Conservation (phyloP, 1,140 invertebrate species). For the Drosophila subobscura region DNA sequence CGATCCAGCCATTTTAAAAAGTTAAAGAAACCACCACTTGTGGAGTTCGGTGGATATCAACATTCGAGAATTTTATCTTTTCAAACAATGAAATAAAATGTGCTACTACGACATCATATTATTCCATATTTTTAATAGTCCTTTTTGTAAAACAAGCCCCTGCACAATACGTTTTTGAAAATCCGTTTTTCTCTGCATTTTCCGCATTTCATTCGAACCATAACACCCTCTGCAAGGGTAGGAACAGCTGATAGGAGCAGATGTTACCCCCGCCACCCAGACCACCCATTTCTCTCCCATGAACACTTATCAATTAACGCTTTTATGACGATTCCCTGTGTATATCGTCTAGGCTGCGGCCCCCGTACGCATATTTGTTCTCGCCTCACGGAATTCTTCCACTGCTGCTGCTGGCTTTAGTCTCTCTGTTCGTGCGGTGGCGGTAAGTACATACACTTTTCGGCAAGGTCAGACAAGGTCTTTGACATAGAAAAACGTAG, state of each 20-base stretch:
- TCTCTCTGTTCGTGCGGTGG: conserved; percentile 32
- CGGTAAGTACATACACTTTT: conserved; percentile 28
- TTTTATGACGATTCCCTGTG: conserved; percentile 21
- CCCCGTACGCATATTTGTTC: conserved; percentile 31
- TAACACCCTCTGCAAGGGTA: no score
- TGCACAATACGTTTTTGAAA: no score
- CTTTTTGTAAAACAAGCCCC: no score
- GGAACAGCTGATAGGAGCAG: conserved; percentile 35
- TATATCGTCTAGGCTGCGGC: conserved; percentile 4
- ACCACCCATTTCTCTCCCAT: background rate
- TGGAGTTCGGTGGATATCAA: no score
- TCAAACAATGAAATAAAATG: no score
- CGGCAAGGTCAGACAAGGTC: conserved; percentile 75
- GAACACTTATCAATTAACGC: conserved; percentile 54
- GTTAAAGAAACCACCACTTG: no score
- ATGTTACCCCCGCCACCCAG: background rate
- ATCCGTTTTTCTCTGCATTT: no score
- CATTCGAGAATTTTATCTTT: no score
- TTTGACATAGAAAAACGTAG: conserved; percentile 35
- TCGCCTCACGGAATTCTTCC: conserved; percentile 38
- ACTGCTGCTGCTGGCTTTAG: conserved; percentile 20
- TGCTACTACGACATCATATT: no score
- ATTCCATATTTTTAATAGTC: no score
- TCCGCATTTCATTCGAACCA: no score
- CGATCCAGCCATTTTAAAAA: no score